Base-by-base conservation (phyloP, 2,797 vertebrate species). In the Erpetoichthys calabaricus region DNA sequence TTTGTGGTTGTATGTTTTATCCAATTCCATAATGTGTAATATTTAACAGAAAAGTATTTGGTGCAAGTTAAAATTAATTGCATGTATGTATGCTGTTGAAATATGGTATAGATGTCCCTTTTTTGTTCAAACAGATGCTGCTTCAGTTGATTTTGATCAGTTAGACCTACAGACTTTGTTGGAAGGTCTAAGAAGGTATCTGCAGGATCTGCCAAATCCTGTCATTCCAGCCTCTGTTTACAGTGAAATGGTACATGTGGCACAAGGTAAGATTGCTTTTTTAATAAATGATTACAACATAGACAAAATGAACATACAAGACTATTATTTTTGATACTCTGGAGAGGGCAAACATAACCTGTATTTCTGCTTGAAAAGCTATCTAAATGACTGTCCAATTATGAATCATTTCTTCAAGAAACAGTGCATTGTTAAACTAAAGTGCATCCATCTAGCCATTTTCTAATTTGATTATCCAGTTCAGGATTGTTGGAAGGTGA, bases 131-230 rank as follows among this genome's bases (percentile, higher is more conserved):
- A 56, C 67, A 90, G 88, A 89, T 64, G 63, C 76, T 42, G 57
- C 72, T 3, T 65, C 77, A 0, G 45, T 82, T 63, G 94, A 99
- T 65, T 74, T 94, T 69, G 92, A 97, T 55, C 81, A 87, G 66
- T 66, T 91, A 9, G 95, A 98, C 56, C 77, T 97, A 42, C 81
- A 89, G 1, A 63, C 82, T 55, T 77, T 98, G 71, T 88, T 89
- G 50, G 93, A 98, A 2, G 83, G 88, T 67, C 82, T 98, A 59
- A 88, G 86, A 64, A 76, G 88, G 62, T 99, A 92, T 85, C 85
- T 99, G 63, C 73, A 89, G 72, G 95, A 99, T 62, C 83, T 99
- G 49, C 92, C 95, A 44, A 91, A 90, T 76, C 89, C 95, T 8
- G 72, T 97, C 70, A 80, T 99, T 77, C 93, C 89, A 60, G 62